These are phyloP conservation scores for Chesias legatella DNA, from an alignment of 2,888 invertebrate genomes.

Conservation along the genomic window DNA sequence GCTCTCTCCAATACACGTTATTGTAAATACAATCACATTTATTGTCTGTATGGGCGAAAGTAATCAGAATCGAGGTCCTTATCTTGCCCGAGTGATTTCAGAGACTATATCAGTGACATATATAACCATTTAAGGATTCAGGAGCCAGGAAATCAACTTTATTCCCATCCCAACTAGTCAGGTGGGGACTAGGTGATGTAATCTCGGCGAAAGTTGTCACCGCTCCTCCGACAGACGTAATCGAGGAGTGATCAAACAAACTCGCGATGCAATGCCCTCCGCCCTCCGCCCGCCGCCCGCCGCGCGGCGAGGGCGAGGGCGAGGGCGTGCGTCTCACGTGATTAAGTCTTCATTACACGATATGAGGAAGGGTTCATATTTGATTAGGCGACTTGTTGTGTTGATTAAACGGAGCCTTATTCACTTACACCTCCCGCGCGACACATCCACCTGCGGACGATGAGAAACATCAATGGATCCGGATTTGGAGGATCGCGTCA, in stretches of 20 bases:
- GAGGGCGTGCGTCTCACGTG: slow-evolving; percentile 72
- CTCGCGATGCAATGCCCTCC: slow-evolving; percentile 38
- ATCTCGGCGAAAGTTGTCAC: slow-evolving; percentile 48
- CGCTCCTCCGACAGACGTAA: slow-evolving; percentile 48
- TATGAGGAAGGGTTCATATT: slow-evolving; percentile 77
- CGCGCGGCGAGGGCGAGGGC: too few relatives aligned
- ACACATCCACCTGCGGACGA: slow-evolving; percentile 44
- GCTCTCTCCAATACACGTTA: slow-evolving; percentile 16
- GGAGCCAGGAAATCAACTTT: slow-evolving; percentile 5
- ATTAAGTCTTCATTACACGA: slow-evolving; percentile 77
- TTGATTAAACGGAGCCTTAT: slow-evolving; percentile 77
- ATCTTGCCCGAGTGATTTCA: background rate
- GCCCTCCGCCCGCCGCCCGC: slow-evolving; percentile 31
- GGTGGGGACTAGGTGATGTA: slow-evolving; percentile 17
- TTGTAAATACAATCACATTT: slow-evolving; percentile 20
- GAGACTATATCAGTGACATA: too few relatives aligned
- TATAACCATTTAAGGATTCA: too few relatives aligned
- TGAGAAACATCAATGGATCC: slow-evolving; percentile 41
- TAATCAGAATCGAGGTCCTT: slow-evolving; percentile 7
- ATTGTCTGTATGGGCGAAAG: slow-evolving; percentile 12
- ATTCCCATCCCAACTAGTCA: slow-evolving; percentile 7
- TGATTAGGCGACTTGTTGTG: slow-evolving; percentile 77
- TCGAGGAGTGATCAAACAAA: slow-evolving; percentile 67
- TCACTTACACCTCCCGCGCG: slow-evolving; percentile 59
- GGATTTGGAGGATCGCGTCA: slow-evolving; percentile 45